Conservation (phyloP, 2,888 invertebrate species). For the Ectemnius continuus region DNA sequence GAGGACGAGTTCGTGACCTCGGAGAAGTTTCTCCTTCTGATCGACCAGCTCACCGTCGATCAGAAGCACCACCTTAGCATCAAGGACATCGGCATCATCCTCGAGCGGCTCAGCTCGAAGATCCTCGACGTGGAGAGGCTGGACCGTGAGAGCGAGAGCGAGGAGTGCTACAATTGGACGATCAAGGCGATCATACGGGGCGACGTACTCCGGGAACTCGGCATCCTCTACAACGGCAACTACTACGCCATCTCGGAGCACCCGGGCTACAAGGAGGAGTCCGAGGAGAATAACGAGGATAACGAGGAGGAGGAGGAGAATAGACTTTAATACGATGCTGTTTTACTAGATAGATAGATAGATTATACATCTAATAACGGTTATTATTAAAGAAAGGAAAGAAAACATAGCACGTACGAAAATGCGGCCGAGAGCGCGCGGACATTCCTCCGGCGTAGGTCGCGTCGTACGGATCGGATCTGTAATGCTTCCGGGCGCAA, state of each 20-base stretch:
- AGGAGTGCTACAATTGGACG: conserved; percentile 97
- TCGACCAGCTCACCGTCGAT: conserved; percentile 95
- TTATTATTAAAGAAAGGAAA: conserved; percentile 62
- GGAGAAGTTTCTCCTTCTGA: conserved; percentile 94
- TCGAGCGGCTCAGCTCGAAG: conserved; percentile 94
- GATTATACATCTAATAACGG: conserved; percentile 72
- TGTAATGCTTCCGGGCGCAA: conserved; percentile 5
- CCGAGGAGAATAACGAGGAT: conserved; percentile 91
- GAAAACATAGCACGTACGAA: conserved; percentile 54
- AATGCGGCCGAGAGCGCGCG: conserved; percentile 10
- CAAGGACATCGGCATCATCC: conserved; percentile 96
- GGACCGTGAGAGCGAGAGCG: conserved; percentile 94
- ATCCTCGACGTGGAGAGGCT: conserved; percentile 95
- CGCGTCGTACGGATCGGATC: conserved; percentile 16
- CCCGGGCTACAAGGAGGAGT: conserved; percentile 94
- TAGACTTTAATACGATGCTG: conserved; percentile 77
- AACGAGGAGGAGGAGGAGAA: conserved; percentile 90
- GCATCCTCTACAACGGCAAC: conserved; percentile 96
- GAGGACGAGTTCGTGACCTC: conserved; percentile 94
- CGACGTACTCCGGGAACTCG: conserved; percentile 92
- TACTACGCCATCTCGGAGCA: conserved; percentile 97
- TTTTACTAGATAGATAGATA: conserved; percentile 70
- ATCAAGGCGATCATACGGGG: conserved; percentile 96
- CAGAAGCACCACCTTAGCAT: conserved; percentile 95
- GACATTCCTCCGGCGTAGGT: not conserved